Base-by-base conservation (phyloP, 2,113 vertebrate genomes). In the Rhinogobius similis region DNA sequence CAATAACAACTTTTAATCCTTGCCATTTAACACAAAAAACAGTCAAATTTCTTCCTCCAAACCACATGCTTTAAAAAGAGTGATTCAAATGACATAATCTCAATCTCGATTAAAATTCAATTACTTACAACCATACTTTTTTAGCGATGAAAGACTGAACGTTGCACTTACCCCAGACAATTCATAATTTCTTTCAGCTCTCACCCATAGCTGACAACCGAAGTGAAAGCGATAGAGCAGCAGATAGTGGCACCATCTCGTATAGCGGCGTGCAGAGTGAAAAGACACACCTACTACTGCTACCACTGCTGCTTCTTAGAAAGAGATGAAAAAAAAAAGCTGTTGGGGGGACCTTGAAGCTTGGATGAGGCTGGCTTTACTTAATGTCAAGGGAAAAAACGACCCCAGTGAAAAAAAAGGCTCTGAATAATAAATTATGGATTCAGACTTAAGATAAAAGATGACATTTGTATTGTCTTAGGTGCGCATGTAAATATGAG, bases 161-260 rank as follows among this genome's bases (percentile, higher is more conserved):
- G 26, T 8, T 65, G 21, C 83, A 95, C 95, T 96, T 88, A 96
- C 95, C 95, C 93, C 39, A 96, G 85, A 76, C 94, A 96, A 91
- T 94, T 94, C 94, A 97, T 36, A 5, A 36, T 36, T 97, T 71
- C 75, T 91, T 83, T 80, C 39, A 85, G 81, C 73, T 38, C 85
- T 73, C 21, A 85, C 27, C 80, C 86, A 76, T 86, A 62, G 72
- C 88, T 86, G 73, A 9, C 4, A 73, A 79, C 84, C 73, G 32
- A 87, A 75, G 72, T 4, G 24, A 58, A 27, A 16, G 29, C 65
- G 10, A n/a, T n/a, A 50, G 39, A 41, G 55, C 44, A 55, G 36
- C 32, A 66, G 29, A 61, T 32, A 84, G 53, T 72, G 61, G 56
- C 64, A 73, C 11, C 65, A 32, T 32, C 46, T 39, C 27, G 59